These are phyloP conservation scores for Premnoplex brunnescens DNA, from an alignment of 2,797 vertebrate genomes.

Conservation along the genomic window DNA sequence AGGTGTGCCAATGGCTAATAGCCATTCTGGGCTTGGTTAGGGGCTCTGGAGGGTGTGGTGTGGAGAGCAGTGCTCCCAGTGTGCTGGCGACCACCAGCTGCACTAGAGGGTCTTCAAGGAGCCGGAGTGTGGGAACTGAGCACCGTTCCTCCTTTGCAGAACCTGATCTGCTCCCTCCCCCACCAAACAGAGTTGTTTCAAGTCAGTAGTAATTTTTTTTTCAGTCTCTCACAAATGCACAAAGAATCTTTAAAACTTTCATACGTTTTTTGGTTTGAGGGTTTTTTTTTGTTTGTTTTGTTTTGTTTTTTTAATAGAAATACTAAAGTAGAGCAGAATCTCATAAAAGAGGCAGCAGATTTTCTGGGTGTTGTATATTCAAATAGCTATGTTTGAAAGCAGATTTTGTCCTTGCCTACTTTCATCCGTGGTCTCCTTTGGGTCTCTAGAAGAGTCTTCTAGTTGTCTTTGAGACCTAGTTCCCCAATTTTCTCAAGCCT, in stretches of 20 bases:
- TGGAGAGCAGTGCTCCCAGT: not conserved
- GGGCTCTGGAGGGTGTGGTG: not conserved
- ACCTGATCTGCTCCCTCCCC: not conserved
- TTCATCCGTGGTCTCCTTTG: not conserved
- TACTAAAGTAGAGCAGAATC: not conserved
- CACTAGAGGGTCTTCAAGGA: not conserved
- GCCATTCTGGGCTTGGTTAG: not conserved
- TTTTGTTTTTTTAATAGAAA: fast-evolving
- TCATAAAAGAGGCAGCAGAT: not conserved
- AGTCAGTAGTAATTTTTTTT: not conserved
- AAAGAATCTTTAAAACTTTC: not conserved
- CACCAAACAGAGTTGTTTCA: not conserved
- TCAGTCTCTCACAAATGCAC: not conserved
- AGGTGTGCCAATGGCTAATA: not conserved
- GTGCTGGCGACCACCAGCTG: not conserved
- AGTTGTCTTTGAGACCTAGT: not conserved
- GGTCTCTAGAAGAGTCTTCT: not conserved
- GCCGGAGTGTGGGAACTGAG: not conserved
- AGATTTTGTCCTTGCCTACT: not conserved
- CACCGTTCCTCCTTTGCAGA: not conserved
- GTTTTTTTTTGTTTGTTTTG: no score
- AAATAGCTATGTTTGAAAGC: not conserved
- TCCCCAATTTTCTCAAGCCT: not conserved
- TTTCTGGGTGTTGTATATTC: not conserved
- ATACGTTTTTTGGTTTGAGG: no score